phyloP scores from a whole-genome alignment of 2,113 vertebrate species.

The Tupaia tana region DNA sequence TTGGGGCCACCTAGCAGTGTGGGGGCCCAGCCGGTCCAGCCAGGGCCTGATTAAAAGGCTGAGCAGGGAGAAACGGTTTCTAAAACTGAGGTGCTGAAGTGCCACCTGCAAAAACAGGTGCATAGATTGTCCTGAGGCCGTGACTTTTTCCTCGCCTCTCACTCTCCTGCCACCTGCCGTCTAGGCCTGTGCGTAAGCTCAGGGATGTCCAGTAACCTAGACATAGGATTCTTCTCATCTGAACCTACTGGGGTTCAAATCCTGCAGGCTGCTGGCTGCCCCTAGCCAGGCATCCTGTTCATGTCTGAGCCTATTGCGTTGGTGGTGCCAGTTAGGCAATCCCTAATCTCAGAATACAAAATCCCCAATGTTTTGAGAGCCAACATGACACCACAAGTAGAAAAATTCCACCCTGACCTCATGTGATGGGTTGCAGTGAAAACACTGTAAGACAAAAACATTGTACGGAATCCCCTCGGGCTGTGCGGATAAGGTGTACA shows the following conservation, averaged over 20 bases:
- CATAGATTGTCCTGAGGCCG: neutral
- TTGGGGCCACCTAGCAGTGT: neutral
- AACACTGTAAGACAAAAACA: too few species aligned
- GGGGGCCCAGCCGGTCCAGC: neutral
- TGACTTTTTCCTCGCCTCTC: neutral
- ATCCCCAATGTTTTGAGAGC: too few species aligned
- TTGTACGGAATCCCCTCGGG: too few species aligned
- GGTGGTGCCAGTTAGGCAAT: neutral
- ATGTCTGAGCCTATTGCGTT: neutral
- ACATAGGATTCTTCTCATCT: neutral
- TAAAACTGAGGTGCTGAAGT: accelerated
- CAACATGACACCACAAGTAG: too few species aligned
- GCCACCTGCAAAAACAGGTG: neutral
- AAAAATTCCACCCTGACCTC: too few species aligned
- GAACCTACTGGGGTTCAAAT: neutral
- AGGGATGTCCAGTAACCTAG: neutral
- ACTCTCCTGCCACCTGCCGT: neutral
- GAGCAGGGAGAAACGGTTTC: neutral
- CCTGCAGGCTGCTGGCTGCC: neutral
- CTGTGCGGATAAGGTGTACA: too few species aligned
- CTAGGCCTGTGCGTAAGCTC: neutral
- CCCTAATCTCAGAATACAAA: too few species aligned
- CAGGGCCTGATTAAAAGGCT: neutral
- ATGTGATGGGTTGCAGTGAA: too few species aligned
- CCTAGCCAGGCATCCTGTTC: neutral